Evolutionary conservation across 2,113 vertebrate genomes (phyloP), one percentile per base, ranked within the genome.

Genomic region (Columba livia): DNA sequence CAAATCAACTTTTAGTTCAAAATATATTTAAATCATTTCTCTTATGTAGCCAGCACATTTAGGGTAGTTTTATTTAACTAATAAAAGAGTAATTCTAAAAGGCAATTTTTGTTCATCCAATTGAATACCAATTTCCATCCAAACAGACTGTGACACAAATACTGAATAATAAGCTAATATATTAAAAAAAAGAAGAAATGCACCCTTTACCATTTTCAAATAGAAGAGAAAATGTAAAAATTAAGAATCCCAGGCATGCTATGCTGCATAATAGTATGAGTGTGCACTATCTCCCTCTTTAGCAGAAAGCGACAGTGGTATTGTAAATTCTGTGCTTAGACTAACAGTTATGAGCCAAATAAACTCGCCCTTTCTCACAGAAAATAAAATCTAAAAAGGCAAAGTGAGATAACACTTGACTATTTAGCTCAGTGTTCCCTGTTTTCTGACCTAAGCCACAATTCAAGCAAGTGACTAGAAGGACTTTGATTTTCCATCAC

Each of bases 31-130:
- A 96, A 94, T 91, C 4, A 48, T 91, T 91, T 80, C n/a, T 91
- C 34, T 85, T 56, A 72, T 38, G 66, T 26, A 79, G 88, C 82
- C 62, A 77, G 71, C 75, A 64, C 64, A 79, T 82, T 96, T 79
- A 95, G 75, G 47, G 50, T 58, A 90, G 92, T 82, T 95, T 95
- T 97, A 93, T 90, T 97, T 96, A 97, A 96, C 92, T 93, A 94
- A 96, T 93, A 94, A 90, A 94, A 93, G 88, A 79, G 75, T 77
- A 44, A 73, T 91, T 96, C 82, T 90, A 79, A 94, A 95, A 94
- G 54, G 95, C 92, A 95, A 88, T 93, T 96, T 95, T 92, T 93
- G 82, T 85, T 93, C 95, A 58, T 83, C 93, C 79, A 83, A 18
- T 88, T 95, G 95, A 96, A 90, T 96, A 93, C 82, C 90, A 73